Conservation (phyloP, 2,113 vertebrate species). For the Ciconia stormi region DNA sequence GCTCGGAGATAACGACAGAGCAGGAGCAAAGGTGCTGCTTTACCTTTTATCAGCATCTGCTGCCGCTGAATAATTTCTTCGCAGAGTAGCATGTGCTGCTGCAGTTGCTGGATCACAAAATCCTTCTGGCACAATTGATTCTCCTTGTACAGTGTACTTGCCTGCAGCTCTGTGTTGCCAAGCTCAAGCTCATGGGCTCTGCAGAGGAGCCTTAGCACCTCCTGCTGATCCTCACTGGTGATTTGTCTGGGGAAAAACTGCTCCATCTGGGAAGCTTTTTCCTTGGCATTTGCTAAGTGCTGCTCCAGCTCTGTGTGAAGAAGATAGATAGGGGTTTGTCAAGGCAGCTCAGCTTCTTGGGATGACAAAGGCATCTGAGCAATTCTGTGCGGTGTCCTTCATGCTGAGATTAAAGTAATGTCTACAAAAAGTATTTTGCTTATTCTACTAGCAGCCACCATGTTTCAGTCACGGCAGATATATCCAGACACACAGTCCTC, state of each 20-base stretch:
- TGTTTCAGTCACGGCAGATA: neutral
- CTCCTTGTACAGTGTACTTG: conserved; percentile 2
- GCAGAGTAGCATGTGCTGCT: conserved; percentile 61
- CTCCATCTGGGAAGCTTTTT: conserved; percentile 68
- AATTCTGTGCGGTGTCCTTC: neutral
- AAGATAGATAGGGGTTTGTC: neutral
- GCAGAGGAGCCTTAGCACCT: conserved; percentile 73
- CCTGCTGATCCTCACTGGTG: conserved; percentile 61
- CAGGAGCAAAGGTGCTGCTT: neutral
- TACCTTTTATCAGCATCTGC: conserved; percentile 62
- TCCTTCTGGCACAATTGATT: conserved; percentile 68
- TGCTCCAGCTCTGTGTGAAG: conserved; percentile 67
- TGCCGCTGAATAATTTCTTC: conserved; percentile 66
- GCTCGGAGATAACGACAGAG: neutral
- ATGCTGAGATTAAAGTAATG: neutral
- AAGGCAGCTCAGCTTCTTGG: neutral
- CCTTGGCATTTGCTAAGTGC: conserved; percentile 51
- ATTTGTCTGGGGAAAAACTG: conserved; percentile 55
- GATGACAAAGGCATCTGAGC: neutral
- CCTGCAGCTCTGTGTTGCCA: conserved; percentile 67
- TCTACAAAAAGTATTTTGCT: neutral
- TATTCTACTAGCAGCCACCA: neutral
- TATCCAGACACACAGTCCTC: neutral
- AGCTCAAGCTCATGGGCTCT: conserved; percentile 70
- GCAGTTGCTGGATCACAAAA: conserved; percentile 63